Base-by-base conservation (phyloP, 2,113 vertebrate species). In the Hippocampus zosterae region DNA sequence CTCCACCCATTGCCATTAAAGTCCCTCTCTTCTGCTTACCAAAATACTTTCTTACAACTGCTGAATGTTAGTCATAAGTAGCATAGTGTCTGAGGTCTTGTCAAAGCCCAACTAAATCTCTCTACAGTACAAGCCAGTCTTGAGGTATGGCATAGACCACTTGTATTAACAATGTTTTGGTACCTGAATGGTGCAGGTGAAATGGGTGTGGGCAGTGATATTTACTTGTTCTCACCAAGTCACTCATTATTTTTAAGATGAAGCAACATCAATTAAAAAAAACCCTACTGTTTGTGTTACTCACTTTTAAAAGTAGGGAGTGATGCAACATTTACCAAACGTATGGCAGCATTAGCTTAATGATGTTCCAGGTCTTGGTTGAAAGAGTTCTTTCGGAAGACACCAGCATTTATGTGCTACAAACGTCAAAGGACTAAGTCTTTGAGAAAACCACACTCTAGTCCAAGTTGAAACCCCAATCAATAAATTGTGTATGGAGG, bases 31-130 rank as follows among this genome's bases (percentile, higher is more conserved):
- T 85, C 79, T 72, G 78, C 73, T 76, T 74, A 73, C 70, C 72
- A 56, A 68, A 81, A 76, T 80, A 72, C 73, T 84, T 85, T 81
- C 78, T 80, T 68, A 81, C 83, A 81, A 77, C 78, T 73, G 82
- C 53, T 73, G 81, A 79, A 83, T 65, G 63, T 88, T 89, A 83
- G 85, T 81, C 68, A 70, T 82, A 69, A 87, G 53, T 69, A 71
- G 69, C 67, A 44, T 75, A 74, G 69, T 52, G 82, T 87, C 81
- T 59, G 65, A 82, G 76, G 33, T 79, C 46, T 65, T 48, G 66
- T 81, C 78, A 73, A 72, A 82, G 72, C 78, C 77, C 75, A 80
- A 69, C 67, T 79, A 73, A 87, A 84, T 80, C 73, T 76, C 73
- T 76, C 69, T 65, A 57, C 76, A 77, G 67, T 42, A 48, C 60